Evolutionary conservation across 2,888 invertebrate species (phyloP).

Genomic region (Dasysyrphus albostriatus): DNA sequence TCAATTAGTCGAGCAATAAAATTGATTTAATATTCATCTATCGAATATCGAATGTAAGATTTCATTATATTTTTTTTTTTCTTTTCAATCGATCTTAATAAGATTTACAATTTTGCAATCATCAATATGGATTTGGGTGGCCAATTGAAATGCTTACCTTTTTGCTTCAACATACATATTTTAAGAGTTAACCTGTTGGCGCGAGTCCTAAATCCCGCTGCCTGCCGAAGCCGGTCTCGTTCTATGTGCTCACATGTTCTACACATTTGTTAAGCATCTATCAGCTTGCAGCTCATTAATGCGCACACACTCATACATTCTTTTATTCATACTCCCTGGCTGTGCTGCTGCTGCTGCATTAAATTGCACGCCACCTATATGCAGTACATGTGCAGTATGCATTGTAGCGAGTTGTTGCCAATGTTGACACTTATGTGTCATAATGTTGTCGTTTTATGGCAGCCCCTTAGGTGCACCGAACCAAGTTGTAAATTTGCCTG

Average conservation of each 20-base stretch:
- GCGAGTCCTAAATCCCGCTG: slow-evolving; percentile 10
- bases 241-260: slow-evolving; percentile 51
- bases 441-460: slow-evolving; percentile 62
- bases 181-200: neutral
- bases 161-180: neutral
- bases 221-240: neutral
- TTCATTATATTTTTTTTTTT: slow-evolving; percentile 23
- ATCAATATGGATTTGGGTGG: slow-evolving; percentile 68
- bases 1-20: slow-evolving; percentile 73
- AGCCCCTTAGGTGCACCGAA: slow-evolving; percentile 39
- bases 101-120: slow-evolving; percentile 51
- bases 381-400: neutral
- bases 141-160: slow-evolving; percentile 54
- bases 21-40: slow-evolving; percentile 70
- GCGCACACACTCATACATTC: slow-evolving; percentile 29
- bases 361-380: slow-evolving; percentile 10
- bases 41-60: slow-evolving; percentile 32
- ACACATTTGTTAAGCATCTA: slow-evolving; percentile 57
- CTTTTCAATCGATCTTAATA: neutral
- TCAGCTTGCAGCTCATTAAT: slow-evolving; percentile 67
- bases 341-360: neutral
- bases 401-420: slow-evolving; percentile 40
- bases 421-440: slow-evolving; percentile 67
- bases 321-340: neutral
- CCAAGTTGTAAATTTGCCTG: slow-evolving; percentile 60